These are phyloP conservation scores for Aphis gossypii DNA, from an alignment of 1,140 invertebrate genomes.

Conservation along the genomic window DNA sequence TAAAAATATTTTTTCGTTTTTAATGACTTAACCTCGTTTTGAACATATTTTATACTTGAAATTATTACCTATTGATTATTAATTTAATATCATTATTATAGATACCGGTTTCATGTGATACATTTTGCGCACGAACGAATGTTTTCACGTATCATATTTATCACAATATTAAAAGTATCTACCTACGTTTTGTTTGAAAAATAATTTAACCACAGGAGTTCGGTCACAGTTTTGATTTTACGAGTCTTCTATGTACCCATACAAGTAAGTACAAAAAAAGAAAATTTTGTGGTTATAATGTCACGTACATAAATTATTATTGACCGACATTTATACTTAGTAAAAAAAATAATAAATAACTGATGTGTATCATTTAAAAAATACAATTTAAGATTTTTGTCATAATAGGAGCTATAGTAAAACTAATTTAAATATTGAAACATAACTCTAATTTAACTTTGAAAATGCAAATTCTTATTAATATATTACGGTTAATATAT, in stretches of 20 bases:
- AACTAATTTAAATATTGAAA: background rate
- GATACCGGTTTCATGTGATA: background rate
- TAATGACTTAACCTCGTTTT: background rate
- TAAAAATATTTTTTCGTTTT: background rate
- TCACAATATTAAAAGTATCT: background rate
- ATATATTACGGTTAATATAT: background rate
- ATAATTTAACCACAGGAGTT: constrained; percentile 18
- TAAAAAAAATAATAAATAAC: background rate
- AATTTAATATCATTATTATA: background rate
- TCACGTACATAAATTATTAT: constrained; percentile 26
- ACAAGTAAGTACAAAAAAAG: background rate
- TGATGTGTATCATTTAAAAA: background rate
- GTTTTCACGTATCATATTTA: background rate
- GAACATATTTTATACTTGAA: background rate
- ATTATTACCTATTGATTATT: background rate
- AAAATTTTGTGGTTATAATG: background rate
- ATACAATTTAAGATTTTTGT: background rate
- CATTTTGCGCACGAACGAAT: constrained; percentile 1
- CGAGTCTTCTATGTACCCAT: background rate
- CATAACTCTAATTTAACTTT: background rate
- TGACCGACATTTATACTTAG: background rate
- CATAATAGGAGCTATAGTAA: background rate
- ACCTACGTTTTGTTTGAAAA: background rate
- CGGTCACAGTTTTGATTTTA: constrained; percentile 18
- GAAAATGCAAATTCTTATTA: background rate